These are phyloP conservation scores for Teinopalpus imperialis DNA, from an alignment of 2,888 invertebrate genomes.

Conservation along the genomic window DNA sequence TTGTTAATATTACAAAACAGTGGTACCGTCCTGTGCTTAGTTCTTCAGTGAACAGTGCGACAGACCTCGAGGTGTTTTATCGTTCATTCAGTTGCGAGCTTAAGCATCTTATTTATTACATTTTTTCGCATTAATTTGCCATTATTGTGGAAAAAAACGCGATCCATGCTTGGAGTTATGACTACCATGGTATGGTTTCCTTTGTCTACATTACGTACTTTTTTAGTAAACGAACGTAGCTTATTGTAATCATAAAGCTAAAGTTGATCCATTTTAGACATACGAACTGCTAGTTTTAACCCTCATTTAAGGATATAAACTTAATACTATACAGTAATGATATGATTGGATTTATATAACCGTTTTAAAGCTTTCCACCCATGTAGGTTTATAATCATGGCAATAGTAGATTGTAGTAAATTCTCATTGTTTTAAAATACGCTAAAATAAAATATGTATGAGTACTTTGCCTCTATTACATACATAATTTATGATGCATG, in stretches of 20 bases:
- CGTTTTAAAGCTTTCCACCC: slow-evolving; percentile 14
- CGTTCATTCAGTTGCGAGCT: slow-evolving; percentile 70
- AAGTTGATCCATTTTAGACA: slow-evolving; percentile 32
- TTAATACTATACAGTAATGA: slow-evolving; percentile 4
- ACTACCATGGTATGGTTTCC: slow-evolving; percentile 82
- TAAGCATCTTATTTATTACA: slow-evolving; percentile 50
- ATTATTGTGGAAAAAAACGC: slow-evolving; percentile 70
- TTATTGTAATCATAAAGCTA: slow-evolving; percentile 38
- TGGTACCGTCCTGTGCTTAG: slow-evolving; percentile 76
- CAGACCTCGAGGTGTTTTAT: slow-evolving; percentile 65
- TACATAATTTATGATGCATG: slow-evolving; percentile 21
- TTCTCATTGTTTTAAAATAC: slow-evolving; percentile 1
- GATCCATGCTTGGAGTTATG: slow-evolving; percentile 82
- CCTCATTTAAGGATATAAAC: slow-evolving; percentile 1
- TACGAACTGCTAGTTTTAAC: slow-evolving; percentile 21
- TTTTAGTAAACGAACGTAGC: slow-evolving; percentile 64
- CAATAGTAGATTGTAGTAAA: slow-evolving; percentile 20
- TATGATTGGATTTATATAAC: slow-evolving; percentile 20
- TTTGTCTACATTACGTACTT: slow-evolving; percentile 74
- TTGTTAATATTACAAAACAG: slow-evolving; percentile 45
- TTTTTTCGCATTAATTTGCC: slow-evolving; percentile 60
- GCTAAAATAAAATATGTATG: neutral
- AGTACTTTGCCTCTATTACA: slow-evolving; percentile 4
- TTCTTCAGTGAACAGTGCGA: slow-evolving; percentile 72
- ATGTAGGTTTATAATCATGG: slow-evolving; percentile 18